Base-by-base conservation (phyloP, 2,797 vertebrate genomes). In the Nyctibius grandis region DNA sequence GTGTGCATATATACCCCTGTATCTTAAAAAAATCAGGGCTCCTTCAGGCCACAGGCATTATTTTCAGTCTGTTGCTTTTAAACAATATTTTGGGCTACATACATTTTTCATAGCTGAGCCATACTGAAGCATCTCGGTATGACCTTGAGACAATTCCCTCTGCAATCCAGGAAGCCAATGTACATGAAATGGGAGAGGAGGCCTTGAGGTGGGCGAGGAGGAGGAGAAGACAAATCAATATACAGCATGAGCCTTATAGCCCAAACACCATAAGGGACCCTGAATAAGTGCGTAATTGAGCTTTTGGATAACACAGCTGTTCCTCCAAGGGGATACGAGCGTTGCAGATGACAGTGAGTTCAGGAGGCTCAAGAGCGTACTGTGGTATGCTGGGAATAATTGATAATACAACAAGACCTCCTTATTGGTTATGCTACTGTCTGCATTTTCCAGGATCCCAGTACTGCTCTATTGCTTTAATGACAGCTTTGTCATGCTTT, bases 121-220 rank as follows among this genome's bases (percentile, higher is more conserved):
- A 60, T 72, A 61, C 76, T 85, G 68, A 82, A 67, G 54, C 23
- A 28, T 72, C 72, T 83, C 73, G 29, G 8, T 79, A 59, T 85
- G 93, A 93, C 95, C 89, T 96, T 96, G 94, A 92, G 78, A 88
- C 45, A 84, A 63, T 67, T 95, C 72, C 56, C 51, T 59, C 57
- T 72, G 73, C 73, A 64, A 65, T 91, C 82, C 29, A 81, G 75
- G 90, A 95, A 89, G 81, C 85, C 79, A 69, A 2, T 48, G 74
- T 85, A 81, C 45, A 73, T 40, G 50, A 91, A 91, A 88, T 63
- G 63, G 84, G 84, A 95, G 85, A 95, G 53, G 36, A 92, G 83
- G 60, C 59, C 79, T 67, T 0, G 9, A 78, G 87, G 63, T 5
- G 6, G 64, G 28, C 60, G 74, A 72, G 63, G 63, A 84, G 69